Base-by-base conservation (phyloP, 2,888 invertebrate species). In the Leptogaster cylindrica region DNA sequence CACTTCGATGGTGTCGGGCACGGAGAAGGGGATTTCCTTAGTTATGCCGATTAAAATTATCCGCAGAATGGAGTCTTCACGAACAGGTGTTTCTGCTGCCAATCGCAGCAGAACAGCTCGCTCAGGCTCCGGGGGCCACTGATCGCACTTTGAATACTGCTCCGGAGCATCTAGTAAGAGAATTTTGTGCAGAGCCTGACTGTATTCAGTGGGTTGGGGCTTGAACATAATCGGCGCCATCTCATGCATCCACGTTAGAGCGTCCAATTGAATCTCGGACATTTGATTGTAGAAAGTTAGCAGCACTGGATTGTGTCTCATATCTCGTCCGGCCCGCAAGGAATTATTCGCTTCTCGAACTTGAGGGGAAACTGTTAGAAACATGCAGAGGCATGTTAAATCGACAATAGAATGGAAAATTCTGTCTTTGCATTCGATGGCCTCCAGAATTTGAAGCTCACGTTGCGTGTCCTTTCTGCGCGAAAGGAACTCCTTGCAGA, bases 51-150 rank as follows among this genome's bases (percentile, higher is more conserved):
- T 92, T 70, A 92, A 84, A 51, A 96, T 85, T 61, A 97, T 84
- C 48, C 92, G 82, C 65, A 94, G 83, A 64, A 97, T 81, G 0
- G 95, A 93, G 73, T 90, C 91, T 82, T 97, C 93, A 33, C 89
- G 85, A 48, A 97, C 84, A 0, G 96, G 97, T 12, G 93, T 91
- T 80, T 97, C 97, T 31, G 91, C 89, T 66, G 92, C 91, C 66
- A 95, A 82, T 20, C 95, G 85, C 76, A 94, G 84, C 65, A 91
- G 87, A 48, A 89, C 81, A 25, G 87, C 87, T 72, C 96, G 85
- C 75, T 97, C 97, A 6, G 89, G 88, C 81, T 98, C 97, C 0
- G 93, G 89, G 1, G 95, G 95, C 94, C 96, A 97, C 79, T 90
- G 91, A 80, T 91, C 90, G 70, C 87, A 83, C 78, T 92, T 92